Evolutionary conservation across 2,113 vertebrate species (phyloP).

Genomic region (Antechinus stuartii): DNA sequence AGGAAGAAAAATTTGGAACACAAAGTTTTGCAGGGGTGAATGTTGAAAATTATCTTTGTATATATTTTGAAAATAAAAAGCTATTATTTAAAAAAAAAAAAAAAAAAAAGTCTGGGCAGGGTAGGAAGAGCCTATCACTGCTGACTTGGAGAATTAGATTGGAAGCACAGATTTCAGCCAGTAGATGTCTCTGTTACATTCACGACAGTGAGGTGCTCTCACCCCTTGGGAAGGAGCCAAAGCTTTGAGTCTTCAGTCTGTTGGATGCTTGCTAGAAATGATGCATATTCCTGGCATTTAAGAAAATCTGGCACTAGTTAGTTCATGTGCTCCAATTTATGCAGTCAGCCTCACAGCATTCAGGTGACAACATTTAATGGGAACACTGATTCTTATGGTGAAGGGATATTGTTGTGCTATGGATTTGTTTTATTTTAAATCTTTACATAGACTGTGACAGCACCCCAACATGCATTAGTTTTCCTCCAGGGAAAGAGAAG

Average conservation of each 20-base stretch:
- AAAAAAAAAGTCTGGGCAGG: background rate
- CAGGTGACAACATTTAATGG: background rate
- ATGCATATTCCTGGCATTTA: constrained; percentile 33
- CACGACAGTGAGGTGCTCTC: constrained; percentile 7
- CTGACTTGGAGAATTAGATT: background rate
- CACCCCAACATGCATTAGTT: background rate
- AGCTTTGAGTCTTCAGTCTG: background rate
- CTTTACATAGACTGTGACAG: background rate
- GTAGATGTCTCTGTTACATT: constrained; percentile 80
- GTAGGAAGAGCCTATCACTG: accelerated
- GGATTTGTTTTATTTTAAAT: background rate
- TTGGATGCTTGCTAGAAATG: constrained; percentile 31
- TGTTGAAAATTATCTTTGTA: too few relatives aligned
- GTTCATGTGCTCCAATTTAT: constrained; percentile 40
- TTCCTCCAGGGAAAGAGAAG: constrained; percentile 14
- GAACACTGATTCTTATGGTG: background rate
- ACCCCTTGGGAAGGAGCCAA: background rate
- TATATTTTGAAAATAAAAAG: too few relatives aligned
- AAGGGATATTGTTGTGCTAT: background rate
- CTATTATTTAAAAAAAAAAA: too few relatives aligned
- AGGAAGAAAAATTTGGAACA: too few relatives aligned
- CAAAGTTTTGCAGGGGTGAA: too few relatives aligned
- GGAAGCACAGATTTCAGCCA: constrained; percentile 59
- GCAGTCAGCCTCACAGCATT: constrained; percentile 11
- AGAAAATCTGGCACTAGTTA: constrained; percentile 25